phyloP scores from a whole-genome alignment of 2,888 invertebrate genomes.

The Pimpla rufipes region DNA sequence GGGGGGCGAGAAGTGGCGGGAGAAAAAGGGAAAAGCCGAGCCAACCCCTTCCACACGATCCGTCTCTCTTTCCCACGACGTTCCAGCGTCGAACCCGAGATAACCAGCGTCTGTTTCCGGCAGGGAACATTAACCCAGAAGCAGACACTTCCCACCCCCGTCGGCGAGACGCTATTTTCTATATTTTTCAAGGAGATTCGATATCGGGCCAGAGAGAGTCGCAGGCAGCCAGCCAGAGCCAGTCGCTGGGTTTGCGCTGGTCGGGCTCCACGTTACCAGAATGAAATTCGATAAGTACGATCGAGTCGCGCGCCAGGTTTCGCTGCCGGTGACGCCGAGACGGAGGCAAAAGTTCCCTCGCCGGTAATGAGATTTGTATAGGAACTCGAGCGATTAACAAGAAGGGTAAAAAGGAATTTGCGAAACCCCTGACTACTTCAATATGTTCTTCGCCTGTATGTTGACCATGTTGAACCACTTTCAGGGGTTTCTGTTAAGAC shows the following conservation, averaged over 20 bases:
- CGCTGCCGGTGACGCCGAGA: conserved; percentile 5
- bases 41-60: conserved; percentile 15
- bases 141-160: conserved; percentile 41
- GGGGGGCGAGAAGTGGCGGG: background rate
- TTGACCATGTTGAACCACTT: background rate
- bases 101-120: conserved; percentile 65
- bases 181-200: conserved; percentile 63
- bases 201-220: conserved; percentile 29
- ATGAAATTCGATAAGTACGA: conserved; percentile 58
- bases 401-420: background rate
- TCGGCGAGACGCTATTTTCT: conserved; percentile 13
- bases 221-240: conserved; percentile 2
- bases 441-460: no score
- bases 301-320: conserved; percentile 6
- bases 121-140: conserved; percentile 64
- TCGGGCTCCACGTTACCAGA: conserved; percentile 30
- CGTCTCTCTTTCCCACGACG: conserved; percentile 6
- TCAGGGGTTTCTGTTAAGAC: background rate
- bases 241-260: background rate
- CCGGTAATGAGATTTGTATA: conserved; percentile 44
- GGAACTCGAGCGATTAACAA: conserved; percentile 44
- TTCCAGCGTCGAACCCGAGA: conserved; percentile 48
- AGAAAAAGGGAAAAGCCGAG: background rate
- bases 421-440: background rate
- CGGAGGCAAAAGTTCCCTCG: conserved; percentile 20